Evolutionary conservation across 2,797 vertebrate species (phyloP).

Genomic region (Australoheros facetus): DNA sequence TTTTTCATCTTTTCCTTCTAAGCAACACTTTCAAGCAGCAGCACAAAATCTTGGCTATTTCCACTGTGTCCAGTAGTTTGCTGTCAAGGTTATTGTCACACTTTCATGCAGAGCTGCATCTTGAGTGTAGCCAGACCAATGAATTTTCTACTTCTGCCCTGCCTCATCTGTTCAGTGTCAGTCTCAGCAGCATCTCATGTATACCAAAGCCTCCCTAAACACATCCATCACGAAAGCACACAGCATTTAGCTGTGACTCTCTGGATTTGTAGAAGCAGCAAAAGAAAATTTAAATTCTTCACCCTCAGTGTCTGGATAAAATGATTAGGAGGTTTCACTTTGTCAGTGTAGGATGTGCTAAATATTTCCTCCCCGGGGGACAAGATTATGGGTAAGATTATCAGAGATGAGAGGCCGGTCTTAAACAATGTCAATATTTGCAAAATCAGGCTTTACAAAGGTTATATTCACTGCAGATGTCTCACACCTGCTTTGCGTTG

Average conservation of each 20-base stretch:
- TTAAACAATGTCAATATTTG: neutral
- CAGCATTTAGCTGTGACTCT: slow-evolving; percentile 30
- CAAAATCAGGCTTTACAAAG: neutral
- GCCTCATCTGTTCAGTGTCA: slow-evolving; percentile 61
- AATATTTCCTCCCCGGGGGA: neutral
- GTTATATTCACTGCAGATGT: neutral
- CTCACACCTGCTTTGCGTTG: neutral
- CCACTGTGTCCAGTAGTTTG: slow-evolving; percentile 23
- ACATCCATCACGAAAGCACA: slow-evolving; percentile 48
- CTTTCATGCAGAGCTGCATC: slow-evolving; percentile 39
- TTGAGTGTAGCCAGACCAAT: slow-evolving; percentile 50
- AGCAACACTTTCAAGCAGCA: slow-evolving; percentile 17
- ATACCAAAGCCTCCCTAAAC: slow-evolving; percentile 45
- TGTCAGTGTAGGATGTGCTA: neutral
- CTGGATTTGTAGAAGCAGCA: slow-evolving; percentile 30
- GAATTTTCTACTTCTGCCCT: slow-evolving; percentile 37
- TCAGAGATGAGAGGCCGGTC: neutral
- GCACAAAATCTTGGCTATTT: slow-evolving; percentile 2
- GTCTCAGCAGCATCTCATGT: slow-evolving; percentile 51
- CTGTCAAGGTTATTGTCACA: slow-evolving; percentile 46
- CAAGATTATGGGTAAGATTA: neutral
- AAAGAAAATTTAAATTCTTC: slow-evolving; percentile 38
- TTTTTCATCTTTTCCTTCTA: neutral
- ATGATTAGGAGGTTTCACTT: slow-evolving; percentile 12
- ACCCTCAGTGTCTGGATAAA: slow-evolving; percentile 28